phyloP scores from a whole-genome alignment of 2,888 invertebrate genomes.

The Nymphalis polychloros region DNA sequence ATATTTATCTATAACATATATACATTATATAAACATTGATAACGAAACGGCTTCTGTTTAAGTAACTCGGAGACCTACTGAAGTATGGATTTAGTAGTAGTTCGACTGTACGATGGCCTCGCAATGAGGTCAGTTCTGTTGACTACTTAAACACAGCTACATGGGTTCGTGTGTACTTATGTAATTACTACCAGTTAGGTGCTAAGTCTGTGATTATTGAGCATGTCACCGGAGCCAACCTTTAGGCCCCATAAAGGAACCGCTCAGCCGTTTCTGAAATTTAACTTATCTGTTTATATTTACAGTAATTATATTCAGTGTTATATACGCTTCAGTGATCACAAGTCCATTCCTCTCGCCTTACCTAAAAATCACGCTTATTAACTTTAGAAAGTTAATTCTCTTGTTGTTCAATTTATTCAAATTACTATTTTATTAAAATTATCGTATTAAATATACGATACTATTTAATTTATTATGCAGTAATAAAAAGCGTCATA shows the following conservation, averaged over 20 bases:
- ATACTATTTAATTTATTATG: background rate
- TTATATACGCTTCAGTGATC: conserved; percentile 38
- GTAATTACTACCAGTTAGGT: conserved; percentile 57
- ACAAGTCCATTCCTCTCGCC: conserved; percentile 34
- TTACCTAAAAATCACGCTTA: conserved; percentile 31
- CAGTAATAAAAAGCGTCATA: background rate
- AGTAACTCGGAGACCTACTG: background rate
- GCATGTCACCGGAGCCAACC: conserved; percentile 47
- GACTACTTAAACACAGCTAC: conserved; percentile 64
- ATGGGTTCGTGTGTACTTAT: conserved; percentile 59
- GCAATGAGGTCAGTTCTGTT: conserved; percentile 66
- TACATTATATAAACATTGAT: background rate
- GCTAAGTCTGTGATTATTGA: conserved; percentile 54
- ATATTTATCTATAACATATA: conserved; percentile 29
- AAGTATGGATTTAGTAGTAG: conserved; percentile 35
- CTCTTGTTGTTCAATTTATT: conserved; percentile 12
- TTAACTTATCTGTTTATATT: conserved; percentile 7
- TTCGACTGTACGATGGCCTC: conserved; percentile 51
- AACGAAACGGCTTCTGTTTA: conserved; percentile 8
- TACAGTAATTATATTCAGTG: conserved; percentile 14
- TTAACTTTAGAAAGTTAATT: conserved; percentile 24
- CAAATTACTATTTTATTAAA: conserved; percentile 14
- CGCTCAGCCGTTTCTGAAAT: conserved; percentile 17
- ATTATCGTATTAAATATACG: background rate
- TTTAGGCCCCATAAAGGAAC: conserved; percentile 22